Conservation (phyloP, 1,140 invertebrate species). For the Drosophila eugracilis region DNA sequence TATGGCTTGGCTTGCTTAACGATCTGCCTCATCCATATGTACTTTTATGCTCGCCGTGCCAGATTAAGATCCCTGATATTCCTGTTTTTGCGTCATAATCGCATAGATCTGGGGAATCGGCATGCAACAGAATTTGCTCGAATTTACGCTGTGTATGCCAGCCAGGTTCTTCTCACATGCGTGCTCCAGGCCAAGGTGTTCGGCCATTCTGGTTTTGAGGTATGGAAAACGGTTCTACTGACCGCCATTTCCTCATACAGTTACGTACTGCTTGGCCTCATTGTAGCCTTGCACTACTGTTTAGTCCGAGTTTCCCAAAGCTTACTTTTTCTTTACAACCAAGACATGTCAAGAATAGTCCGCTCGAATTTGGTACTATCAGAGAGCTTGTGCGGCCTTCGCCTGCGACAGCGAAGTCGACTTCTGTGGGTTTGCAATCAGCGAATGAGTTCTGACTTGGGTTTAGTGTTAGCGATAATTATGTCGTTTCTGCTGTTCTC, state of each 20-base stretch:
- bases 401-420: constrained; percentile 37
- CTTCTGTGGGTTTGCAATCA: constrained; percentile 53
- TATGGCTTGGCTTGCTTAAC: constrained; percentile 43
- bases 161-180: constrained; percentile 6
- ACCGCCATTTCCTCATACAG: constrained; percentile 17
- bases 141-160: constrained; percentile 16
- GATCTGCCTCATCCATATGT: constrained; percentile 49
- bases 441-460: constrained; percentile 56
- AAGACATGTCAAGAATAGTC: constrained; percentile 11
- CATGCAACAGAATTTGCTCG: constrained; percentile 17
- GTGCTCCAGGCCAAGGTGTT: constrained; percentile 4
- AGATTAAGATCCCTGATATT: constrained; percentile 24
- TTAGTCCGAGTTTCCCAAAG: constrained; percentile 42
- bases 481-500: constrained; percentile 43
- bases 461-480: constrained; percentile 43
- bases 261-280: constrained; percentile 45
- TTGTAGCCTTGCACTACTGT: constrained; percentile 50
- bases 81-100: constrained; percentile 38
- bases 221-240: constrained; percentile 5
- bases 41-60: constrained; percentile 39
- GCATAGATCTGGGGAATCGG: constrained; percentile 16
- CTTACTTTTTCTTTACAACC: constrained; percentile 44
- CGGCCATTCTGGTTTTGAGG: neutral
- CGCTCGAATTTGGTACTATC: neutral
- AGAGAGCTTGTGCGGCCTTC: constrained; percentile 8